Evolutionary conservation across 2,797 vertebrate species (phyloP), one percentile per base, ranked within the genome.

Genomic region (Anabas testudineus): DNA sequence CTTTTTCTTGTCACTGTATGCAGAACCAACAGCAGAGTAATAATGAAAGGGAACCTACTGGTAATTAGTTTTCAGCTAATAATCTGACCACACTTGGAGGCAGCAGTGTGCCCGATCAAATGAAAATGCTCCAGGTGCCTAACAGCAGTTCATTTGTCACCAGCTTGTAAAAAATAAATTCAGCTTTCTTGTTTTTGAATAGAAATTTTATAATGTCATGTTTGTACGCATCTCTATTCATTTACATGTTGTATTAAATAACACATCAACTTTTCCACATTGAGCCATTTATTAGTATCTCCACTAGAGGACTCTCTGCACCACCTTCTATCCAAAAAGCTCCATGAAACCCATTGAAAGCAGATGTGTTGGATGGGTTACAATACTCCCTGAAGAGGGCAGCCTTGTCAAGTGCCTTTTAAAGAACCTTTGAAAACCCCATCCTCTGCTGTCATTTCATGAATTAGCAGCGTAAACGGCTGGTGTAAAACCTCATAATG

Each of bases 271-370:
- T 19, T 64, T 62, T 54, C 28, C 41, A 55, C 10, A 19, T 1
- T 15, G 8, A 57, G n/a, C 10, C 22, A 10, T 52, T 47, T 10
- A 3, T 15, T 39, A 60, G n/a, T 24, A 7, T 68, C 39, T 77
- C 90, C 93, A 88, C 88, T 82, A 94, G 92, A 90, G 90, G 90
- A 76, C 89, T 72, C 86, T 62, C 32, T 77, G 80, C 73, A 73
- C 82, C 86, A 70, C 68, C 69, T 37, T 78, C 61, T 64, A 26
- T 53, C 52, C 34, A 0, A 30, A 45, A 10, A 34, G 49, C 30
- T 47, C 16, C 51, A 70, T 58, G 62, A 30, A 39, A 55, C 58
- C 43, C 53, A 66, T 48, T 68, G 53, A 43, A 67, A 79, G 67
- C 84, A 75, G 80, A 88, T 75, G 68, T 84, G 80, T 12, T 67